Evolutionary conservation across 2,113 vertebrate genomes (phyloP), one percentile per base, ranked within the genome.

Genomic region (Caloenas nicobarica): DNA sequence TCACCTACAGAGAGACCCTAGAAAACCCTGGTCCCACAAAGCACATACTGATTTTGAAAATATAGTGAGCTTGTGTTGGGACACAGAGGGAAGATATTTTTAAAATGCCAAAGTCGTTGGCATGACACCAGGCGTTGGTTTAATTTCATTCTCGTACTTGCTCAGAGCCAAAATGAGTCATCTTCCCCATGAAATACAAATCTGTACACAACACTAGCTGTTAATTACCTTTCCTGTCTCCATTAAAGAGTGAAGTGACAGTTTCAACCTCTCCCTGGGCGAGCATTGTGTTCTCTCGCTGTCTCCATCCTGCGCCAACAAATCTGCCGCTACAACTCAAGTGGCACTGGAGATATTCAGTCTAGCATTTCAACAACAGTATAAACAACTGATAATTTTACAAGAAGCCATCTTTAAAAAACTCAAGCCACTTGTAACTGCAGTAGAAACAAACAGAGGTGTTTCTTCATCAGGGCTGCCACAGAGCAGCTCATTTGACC

Each of bases 201-300:
- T 97, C 92, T 94, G 95, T 94, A 97, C 94, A 96, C 97, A 96
- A 89, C 13, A 2, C 92, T 96, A 90, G 93, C 93, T 97, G 95
- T 98, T 98, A 97, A 97, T 97, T 98, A 96, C 95, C 94, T 94
- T 95, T 93, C 91, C 95, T 97, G 91, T 95, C 96, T 97, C 95
- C 88, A 92, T 97, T 97, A 97, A 96, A 96, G 85, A 97, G 94
- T 18, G 7, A 97, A 98, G 95, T 81, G 96, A 97, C 94, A 97
- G 90, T 89, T 95, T 97, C 96, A 98, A 83, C 97, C 86, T 98
- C 96, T 97, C 95, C 95, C 96, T 92, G 79, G 93, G 95, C 14
- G 79, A 97, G 96, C 92, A 79, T 96, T 95, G 91, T 88, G 82
- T 91, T 95, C 68, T 87, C 81, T 95, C 4, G 9, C 92, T 73